Evolutionary conservation across 1,140 invertebrate species (phyloP).

Genomic region (Neoseiulus cucumeris): DNA sequence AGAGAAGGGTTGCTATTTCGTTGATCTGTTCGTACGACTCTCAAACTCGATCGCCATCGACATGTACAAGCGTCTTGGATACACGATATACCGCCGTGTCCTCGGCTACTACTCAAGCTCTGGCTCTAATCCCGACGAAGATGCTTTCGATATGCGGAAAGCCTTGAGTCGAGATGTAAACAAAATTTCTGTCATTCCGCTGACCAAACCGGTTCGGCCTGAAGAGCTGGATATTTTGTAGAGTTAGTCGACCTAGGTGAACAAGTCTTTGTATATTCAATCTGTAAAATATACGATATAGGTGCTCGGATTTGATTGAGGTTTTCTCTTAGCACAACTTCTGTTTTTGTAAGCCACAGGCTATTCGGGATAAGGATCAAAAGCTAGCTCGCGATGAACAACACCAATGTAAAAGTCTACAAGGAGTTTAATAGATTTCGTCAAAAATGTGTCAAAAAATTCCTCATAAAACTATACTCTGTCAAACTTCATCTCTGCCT

Average conservation of each 20-base stretch:
- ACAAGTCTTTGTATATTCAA: no score
- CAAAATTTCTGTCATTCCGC: conserved; percentile 79
- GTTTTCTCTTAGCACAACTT: no score
- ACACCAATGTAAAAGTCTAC: no score
- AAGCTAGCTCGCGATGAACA: no score
- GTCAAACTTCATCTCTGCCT: no score
- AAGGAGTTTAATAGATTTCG: no score
- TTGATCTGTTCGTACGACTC: conserved; percentile 94
- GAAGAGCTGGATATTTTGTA: conserved; percentile 59
- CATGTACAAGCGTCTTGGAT: conserved; percentile 93
- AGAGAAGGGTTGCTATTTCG: conserved; percentile 69
- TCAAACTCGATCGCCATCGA: conserved; percentile 91
- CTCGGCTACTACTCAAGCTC: conserved; percentile 74
- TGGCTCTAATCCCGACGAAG: conserved; percentile 75
- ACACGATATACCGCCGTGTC: conserved; percentile 84
- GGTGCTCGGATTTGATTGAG: no score
- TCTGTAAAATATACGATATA: no score
- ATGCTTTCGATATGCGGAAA: conserved; percentile 99
- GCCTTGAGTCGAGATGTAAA: conserved; percentile 74
- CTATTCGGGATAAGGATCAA: no score
- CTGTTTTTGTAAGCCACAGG: no score
- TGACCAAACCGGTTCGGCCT: conserved; percentile 75
- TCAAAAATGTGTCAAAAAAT: not conserved
- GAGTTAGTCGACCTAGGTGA: no score
- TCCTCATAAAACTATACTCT: no score